Conservation (phyloP, 2,888 invertebrate species). For the Drosophila kuntzei region DNA sequence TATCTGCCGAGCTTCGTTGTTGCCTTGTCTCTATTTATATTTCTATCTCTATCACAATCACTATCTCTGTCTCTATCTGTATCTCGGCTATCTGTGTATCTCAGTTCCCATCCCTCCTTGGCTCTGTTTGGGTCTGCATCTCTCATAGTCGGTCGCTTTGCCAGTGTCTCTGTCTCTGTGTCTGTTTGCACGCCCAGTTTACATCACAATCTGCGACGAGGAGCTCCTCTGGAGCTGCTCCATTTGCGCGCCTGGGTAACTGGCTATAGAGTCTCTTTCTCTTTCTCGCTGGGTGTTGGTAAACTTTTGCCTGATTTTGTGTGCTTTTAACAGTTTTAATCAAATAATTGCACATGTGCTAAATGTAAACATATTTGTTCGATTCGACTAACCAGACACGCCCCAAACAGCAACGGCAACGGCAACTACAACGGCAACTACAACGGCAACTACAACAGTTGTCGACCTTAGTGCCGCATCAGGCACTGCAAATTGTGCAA, state of each 20-base stretch:
- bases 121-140: background rate
- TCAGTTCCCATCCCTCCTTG: slow-evolving; percentile 5
- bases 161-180: slow-evolving; percentile 27
- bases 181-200: slow-evolving; percentile 80
- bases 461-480: slow-evolving; percentile 50
- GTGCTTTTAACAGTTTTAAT: slow-evolving; percentile 84
- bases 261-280: slow-evolving; percentile 5
- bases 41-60: background rate
- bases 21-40: slow-evolving; percentile 5
- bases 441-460: slow-evolving; percentile 13
- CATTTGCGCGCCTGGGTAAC: slow-evolving; percentile 62
- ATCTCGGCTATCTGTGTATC: background rate
- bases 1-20: slow-evolving; percentile 41
- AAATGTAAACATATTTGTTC: slow-evolving; percentile 85
- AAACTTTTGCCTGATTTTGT: slow-evolving; percentile 83
- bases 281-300: slow-evolving; percentile 60
- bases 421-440: slow-evolving; percentile 19
- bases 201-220: slow-evolving; percentile 72
- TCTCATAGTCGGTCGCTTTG: no score
- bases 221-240: slow-evolving; percentile 58
- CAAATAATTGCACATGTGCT: slow-evolving; percentile 85
- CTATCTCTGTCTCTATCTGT: background rate
- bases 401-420: slow-evolving; percentile 51
- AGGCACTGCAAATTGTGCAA: slow-evolving; percentile 68
- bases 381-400: slow-evolving; percentile 82